Base-by-base conservation (phyloP, 2,888 invertebrate species). In the Nomada ruficornis region DNA sequence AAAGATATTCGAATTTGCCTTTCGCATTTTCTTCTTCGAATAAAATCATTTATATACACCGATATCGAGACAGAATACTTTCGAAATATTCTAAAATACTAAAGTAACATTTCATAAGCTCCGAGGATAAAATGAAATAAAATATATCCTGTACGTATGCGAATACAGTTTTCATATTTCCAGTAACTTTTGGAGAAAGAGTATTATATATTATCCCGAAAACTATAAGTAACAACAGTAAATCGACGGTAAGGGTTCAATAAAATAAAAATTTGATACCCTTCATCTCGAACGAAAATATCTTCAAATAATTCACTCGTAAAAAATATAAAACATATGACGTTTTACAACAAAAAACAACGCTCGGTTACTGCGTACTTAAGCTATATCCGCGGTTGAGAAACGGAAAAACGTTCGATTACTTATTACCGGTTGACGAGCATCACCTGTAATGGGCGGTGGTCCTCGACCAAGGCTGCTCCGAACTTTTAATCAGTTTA, bases 401-500 rank as follows among this genome's bases (percentile, higher is more conserved):
- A 76, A 63, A 54, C 47, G 67, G 55, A 47, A 63, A 50, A 83
- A 57, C 60, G 82, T 84, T 79, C 76, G 73, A 86, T 79, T 80
- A 65, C 57, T 77, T 63, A 77, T 74, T 47, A 67, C 59, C 52
- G 55, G 18, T 50, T 50, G 77, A 59, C 65, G 67, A 64, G 54
- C 47, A 15, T 47, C 47, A 47, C 15, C 47, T 47, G 36, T 36
- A 36, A 36, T 15, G 47, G 15, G 47, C 13, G 47, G 47, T 47
- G 47, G 13, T 15, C 47, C 15, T 47, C 68, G 50, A 47, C 67
- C 42, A 57, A 47, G 65, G 52, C 78, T 71, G 76, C 82, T 79
- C 29, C 80, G 50, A 86, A 86, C 83, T 86, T 86, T 86, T 86
- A 86, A 86, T 86, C 83, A 86, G 87, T 86, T 86, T 83, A 85